Conservation (phyloP, 2,888 invertebrate species). For the Cheilosia variabilis region DNA sequence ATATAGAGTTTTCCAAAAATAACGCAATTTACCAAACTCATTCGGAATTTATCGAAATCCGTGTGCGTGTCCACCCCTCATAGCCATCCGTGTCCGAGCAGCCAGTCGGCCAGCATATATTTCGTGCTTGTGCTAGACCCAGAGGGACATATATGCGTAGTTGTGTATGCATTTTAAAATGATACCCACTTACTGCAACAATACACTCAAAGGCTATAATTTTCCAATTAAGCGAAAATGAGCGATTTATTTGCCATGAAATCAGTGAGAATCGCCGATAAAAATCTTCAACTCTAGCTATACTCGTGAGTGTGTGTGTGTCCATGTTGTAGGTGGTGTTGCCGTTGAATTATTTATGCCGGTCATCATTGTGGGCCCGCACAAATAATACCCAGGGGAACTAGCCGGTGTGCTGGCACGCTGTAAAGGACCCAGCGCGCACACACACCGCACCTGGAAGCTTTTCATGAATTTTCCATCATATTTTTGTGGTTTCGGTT, state of each 20-base stretch:
- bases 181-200: constrained; percentile 71
- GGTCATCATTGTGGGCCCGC: constrained; percentile 64
- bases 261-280: constrained; percentile 84
- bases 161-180: constrained; percentile 56
- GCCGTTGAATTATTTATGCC: constrained; percentile 72
- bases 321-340: constrained; percentile 48
- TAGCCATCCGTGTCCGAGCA: constrained; percentile 9
- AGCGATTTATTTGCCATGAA: constrained; percentile 84
- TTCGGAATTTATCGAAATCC: constrained; percentile 73
- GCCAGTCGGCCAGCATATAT: background rate
- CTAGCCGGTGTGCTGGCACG: constrained; percentile 9
- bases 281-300: constrained; percentile 81
- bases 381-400: constrained; percentile 68
- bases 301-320: constrained; percentile 46
- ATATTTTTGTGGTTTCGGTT: constrained; percentile 15
- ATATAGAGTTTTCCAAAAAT: constrained; percentile 49
- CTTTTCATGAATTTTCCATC: constrained; percentile 74
- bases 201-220: constrained; percentile 81
- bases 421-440: constrained; percentile 15
- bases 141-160: constrained; percentile 6
- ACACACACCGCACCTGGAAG: constrained; percentile 68
- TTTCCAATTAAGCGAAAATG: constrained; percentile 84
- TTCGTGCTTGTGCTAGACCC: constrained; percentile 30
- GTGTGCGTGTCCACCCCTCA: constrained; percentile 43
- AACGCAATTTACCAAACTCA: constrained; percentile 74